phyloP scores from a whole-genome alignment of 2,888 invertebrate species.

The Schizaphis graminum region DNA sequence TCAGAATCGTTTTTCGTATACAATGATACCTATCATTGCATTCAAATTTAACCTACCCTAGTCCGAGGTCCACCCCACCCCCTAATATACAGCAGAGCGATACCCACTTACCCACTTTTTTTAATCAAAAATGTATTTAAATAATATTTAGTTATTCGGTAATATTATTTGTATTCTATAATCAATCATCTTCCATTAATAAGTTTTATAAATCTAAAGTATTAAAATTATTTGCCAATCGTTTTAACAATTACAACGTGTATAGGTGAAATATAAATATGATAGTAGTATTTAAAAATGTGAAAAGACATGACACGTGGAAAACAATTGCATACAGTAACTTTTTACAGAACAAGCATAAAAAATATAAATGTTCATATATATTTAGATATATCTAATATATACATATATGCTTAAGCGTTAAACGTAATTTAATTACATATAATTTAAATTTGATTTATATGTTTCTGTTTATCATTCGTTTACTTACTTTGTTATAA shows the following conservation, averaged over 20 bases:
- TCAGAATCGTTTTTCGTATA: no score
- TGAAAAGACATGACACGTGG: neutral
- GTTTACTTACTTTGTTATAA: neutral
- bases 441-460: constrained; percentile 17
- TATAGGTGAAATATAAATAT: neutral
- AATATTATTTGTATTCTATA: no score
- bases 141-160: no score
- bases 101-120: no score
- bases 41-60: no score
- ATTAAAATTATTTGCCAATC: no score
- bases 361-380: neutral
- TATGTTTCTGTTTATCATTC: neutral
- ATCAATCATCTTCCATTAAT: no score
- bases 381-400: neutral
- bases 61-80: no score
- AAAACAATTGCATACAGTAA: neutral
- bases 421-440: neutral
- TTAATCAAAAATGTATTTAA: no score
- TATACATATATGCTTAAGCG: neutral
- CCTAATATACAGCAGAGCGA: no score
- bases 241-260: neutral
- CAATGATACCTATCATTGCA: no score
- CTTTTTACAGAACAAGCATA: neutral
- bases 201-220: no score
- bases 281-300: neutral